Evolutionary conservation across 2,888 invertebrate genomes (phyloP).

Genomic region (Nezara viridula): DNA sequence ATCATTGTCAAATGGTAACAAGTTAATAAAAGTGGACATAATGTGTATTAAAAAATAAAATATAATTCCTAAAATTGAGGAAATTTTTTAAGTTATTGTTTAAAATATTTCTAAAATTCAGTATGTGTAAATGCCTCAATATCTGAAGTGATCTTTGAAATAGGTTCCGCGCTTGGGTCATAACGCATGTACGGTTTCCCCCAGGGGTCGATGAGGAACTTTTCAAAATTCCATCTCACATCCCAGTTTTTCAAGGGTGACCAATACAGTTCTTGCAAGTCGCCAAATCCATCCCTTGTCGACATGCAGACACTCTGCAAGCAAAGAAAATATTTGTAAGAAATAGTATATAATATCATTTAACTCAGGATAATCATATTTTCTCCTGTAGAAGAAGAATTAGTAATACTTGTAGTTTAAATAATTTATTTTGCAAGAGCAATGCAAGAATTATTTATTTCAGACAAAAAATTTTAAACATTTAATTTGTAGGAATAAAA

Average conservation of each 20-base stretch:
- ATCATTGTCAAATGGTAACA: not conserved
- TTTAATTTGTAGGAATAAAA: too few relatives aligned
- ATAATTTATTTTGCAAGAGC: too few relatives aligned
- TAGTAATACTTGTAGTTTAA: too few relatives aligned
- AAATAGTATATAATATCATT: too few relatives aligned
- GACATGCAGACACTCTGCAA: conserved; percentile 68
- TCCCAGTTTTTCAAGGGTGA: conserved; percentile 68
- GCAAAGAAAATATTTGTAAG: not conserved
- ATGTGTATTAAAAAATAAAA: not conserved
- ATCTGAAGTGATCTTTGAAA: conserved; percentile 64
- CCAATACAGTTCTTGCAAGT: conserved; percentile 67
- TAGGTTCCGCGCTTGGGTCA: conserved; percentile 67
- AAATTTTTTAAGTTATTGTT: not conserved
- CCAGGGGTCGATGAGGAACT: conserved; percentile 68
- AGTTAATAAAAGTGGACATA: not conserved
- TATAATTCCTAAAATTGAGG: not conserved
- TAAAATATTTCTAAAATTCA: conserved; percentile 41
- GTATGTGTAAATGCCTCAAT: conserved; percentile 55
- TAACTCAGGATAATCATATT: too few relatives aligned
- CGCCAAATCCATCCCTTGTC: conserved; percentile 67
- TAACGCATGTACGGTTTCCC: conserved; percentile 67
- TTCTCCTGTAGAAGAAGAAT: too few relatives aligned
- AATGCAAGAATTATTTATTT: too few relatives aligned
- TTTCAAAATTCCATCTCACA: conserved; percentile 70
- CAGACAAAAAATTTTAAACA: too few relatives aligned